phyloP scores from a whole-genome alignment of 2,113 vertebrate species.

The Brachyhypopomus gauderio region DNA sequence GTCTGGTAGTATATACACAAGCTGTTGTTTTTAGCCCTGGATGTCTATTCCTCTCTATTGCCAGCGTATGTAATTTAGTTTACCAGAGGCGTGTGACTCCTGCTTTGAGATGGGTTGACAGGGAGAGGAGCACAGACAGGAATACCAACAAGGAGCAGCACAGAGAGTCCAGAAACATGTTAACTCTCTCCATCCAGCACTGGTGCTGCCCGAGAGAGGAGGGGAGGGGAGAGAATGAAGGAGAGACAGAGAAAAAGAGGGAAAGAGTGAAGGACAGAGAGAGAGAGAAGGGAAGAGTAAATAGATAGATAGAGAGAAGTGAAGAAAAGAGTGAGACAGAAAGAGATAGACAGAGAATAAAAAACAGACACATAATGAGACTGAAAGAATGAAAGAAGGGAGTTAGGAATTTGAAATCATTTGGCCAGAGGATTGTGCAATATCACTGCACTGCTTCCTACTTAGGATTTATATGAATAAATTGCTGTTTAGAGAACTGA shows the following conservation, averaged over 20 bases:
- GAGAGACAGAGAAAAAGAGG: neutral
- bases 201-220: conserved; percentile 36
- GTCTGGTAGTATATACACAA: conserved; percentile 63
- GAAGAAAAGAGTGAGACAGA: neutral
- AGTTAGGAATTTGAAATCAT: neutral
- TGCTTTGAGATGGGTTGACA: conserved; percentile 22
- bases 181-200: conserved; percentile 56
- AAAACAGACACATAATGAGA: neutral
- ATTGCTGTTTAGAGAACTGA: conserved; percentile 15
- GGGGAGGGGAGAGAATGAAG: conserved; percentile 42
- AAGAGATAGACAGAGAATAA: neutral
- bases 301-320: neutral
- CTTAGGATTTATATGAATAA: neutral
- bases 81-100: conserved; percentile 67
- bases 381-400: neutral
- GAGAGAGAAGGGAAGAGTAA: neutral
- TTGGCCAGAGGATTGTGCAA: neutral
- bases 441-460: conserved; percentile 2
- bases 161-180: conserved; percentile 58
- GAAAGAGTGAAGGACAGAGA: neutral
- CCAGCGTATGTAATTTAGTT: conserved; percentile 66
- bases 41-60: conserved; percentile 43
- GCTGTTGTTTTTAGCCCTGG: conserved; percentile 43
- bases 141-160: conserved; percentile 70
- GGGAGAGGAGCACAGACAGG: conserved; percentile 54